A percentile compares a stretch with the other conserved stretches of the same genome.
Conservation (phyloP, 2,113 vertebrate species). For the Pelmatolapia mariae region DNA sequence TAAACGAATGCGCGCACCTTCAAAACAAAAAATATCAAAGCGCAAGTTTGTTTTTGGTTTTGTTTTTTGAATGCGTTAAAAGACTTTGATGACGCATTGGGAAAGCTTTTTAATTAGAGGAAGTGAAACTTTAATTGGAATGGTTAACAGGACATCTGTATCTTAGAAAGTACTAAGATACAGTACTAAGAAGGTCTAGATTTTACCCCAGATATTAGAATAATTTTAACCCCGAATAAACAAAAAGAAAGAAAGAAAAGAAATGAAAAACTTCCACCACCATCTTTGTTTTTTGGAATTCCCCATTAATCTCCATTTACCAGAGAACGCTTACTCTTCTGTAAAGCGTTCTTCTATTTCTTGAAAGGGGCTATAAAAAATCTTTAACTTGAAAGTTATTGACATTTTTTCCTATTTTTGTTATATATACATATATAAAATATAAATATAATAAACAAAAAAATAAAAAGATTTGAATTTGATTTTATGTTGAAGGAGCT, state of each 20-base stretch:
- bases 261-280: background rate
- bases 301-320: background rate
- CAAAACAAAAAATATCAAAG: slow-evolving; percentile 17
- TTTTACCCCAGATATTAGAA: background rate
- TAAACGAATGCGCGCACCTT: background rate
- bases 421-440: background rate
- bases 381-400: background rate
- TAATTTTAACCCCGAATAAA: background rate
- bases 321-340: fast-evolving
- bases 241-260: background rate
- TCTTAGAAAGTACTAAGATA: background rate
- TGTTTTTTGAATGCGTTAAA: background rate
- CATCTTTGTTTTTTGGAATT: background rate
- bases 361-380: fast-evolving
- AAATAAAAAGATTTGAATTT: background rate
- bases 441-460: background rate
- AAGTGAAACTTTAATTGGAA: background rate
- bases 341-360: fast-evolving
- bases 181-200: background rate
- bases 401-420: background rate
- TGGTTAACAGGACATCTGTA: background rate
- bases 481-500: slow-evolving; percentile 12
- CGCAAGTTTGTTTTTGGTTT: background rate
- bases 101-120: background rate
- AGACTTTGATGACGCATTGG: fast-evolving